Base-by-base conservation (phyloP, 2,113 vertebrate species). In the Ciconia boyciana region DNA sequence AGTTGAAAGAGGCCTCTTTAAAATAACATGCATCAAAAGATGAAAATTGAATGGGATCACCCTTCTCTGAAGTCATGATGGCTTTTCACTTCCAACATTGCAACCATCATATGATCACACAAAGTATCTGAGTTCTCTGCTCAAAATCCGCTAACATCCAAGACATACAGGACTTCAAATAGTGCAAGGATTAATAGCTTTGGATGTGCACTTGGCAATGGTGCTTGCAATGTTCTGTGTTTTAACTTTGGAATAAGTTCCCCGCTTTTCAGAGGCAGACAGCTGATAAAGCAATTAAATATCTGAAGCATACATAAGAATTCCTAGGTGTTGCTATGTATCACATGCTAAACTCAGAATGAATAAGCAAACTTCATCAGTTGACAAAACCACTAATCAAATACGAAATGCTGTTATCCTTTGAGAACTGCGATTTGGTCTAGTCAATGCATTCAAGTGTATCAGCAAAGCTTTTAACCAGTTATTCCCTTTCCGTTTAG, bases 201-300 rank as follows among this genome's bases (percentile, higher is more conserved):
- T 70, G 64, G 61, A 90, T 58, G 31, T 57, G 21, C 44, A 58
- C 6, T 76, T 86, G 85, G 57, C 39, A 87, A 16, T 14, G 13
- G 9, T 61, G 51, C 31, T 90, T 74, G 54, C 62, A 94, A 39
- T 51, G 77, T 70, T 80, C 34, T 79, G 32, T 39, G 28, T n/a
- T 72, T 78, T 76, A 81, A 54, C 18, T 91, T 60, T 57, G 61
- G 57, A 92, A n/a, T 58, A 60, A 52, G 31, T 66, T 72, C 41
- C 19, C 13, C 10, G 13, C 19, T 65, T 93, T 95, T 95, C 48
- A 82, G 75, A 85, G 24, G 34, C 22, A 68, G 15, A 54, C 71
- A 96, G 76, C 44, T 93, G 89, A 95, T 89, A 94, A 93, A 94
- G 52, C 43, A 89, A 95, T 92, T 87, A 84, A 71, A 58, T 48